A percentile compares a stretch with the other conserved stretches of the same genome.
These are phyloP conservation scores for Dryomyza anilis DNA, from an alignment of 2,888 invertebrate species.

Conservation along the genomic window DNA sequence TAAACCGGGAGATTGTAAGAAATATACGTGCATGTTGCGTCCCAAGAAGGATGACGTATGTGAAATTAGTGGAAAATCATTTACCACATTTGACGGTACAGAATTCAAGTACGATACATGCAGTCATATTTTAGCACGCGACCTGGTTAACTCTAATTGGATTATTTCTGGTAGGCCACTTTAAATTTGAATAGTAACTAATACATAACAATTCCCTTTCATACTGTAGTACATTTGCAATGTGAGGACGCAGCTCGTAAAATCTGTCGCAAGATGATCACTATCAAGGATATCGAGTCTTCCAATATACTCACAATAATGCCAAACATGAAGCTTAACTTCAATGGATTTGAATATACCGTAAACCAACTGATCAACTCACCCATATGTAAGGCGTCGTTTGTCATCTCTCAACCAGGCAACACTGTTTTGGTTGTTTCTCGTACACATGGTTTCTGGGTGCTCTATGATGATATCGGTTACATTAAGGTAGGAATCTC, in stretches of 20 bases:
- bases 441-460: conserved; percentile 74
- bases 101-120: conserved; percentile 83
- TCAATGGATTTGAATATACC: conserved; percentile 68
- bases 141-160: conserved; percentile 72
- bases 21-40: conserved; percentile 70
- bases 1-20: conserved; percentile 62
- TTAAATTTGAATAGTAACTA: neutral
- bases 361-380: conserved; percentile 57
- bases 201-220: neutral
- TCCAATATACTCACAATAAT: conserved; percentile 62
- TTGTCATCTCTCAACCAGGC: conserved; percentile 72
- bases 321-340: conserved; percentile 70
- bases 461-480: conserved; percentile 72
- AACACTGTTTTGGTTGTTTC: conserved; percentile 73
- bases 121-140: conserved; percentile 77
- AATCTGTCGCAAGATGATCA: conserved; percentile 69
- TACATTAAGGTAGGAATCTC: conserved; percentile 75
- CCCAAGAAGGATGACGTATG: conserved; percentile 68
- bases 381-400: conserved; percentile 62
- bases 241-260: conserved; percentile 55
- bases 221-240: conserved; percentile 65
- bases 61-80: conserved; percentile 73
- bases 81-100: conserved; percentile 79
- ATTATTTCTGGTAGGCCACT: conserved; percentile 68
- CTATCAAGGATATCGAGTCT: conserved; percentile 66